Evolutionary conservation across 1,140 invertebrate species (phyloP).

Genomic region (Ptiloglossa arizonensis): DNA sequence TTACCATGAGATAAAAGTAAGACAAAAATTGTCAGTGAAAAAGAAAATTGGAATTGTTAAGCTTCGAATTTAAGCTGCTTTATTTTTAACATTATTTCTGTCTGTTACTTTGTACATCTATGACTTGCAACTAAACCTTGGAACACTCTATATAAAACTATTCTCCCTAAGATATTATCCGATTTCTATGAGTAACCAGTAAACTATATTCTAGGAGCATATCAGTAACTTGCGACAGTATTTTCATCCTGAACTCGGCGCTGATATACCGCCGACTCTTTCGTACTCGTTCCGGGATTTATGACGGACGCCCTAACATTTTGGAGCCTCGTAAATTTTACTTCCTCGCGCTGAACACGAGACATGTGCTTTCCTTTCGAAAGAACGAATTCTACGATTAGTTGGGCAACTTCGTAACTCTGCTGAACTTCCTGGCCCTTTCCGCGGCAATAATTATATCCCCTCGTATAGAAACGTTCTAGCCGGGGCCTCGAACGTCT

Average conservation of each 20-base stretch:
- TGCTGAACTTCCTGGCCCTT: background rate
- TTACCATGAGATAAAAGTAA: too few species aligned
- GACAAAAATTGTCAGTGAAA: too few species aligned
- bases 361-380: conserved; percentile 24
- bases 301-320: conserved; percentile 39
- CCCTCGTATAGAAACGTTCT: background rate
- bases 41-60: too few species aligned
- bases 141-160: background rate
- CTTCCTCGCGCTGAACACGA: background rate
- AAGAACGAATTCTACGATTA: conserved; percentile 30
- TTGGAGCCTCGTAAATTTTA: conserved; percentile 31
- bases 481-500: background rate
- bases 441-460: background rate
- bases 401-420: background rate
- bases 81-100: too few species aligned
- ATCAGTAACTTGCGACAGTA: conserved; percentile 25
- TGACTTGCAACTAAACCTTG: conserved; percentile 8
- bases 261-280: conserved; percentile 37
- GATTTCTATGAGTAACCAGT: background rate
- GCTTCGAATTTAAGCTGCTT: too few species aligned
- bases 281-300: conserved; percentile 39
- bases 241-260: conserved; percentile 23
- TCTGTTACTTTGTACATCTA: too few species aligned
- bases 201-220: conserved; percentile 14
- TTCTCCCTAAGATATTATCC: background rate